These are phyloP conservation scores for Aspidiotus destructor DNA, from an alignment of 2,888 invertebrate species.

Conservation along the genomic window DNA sequence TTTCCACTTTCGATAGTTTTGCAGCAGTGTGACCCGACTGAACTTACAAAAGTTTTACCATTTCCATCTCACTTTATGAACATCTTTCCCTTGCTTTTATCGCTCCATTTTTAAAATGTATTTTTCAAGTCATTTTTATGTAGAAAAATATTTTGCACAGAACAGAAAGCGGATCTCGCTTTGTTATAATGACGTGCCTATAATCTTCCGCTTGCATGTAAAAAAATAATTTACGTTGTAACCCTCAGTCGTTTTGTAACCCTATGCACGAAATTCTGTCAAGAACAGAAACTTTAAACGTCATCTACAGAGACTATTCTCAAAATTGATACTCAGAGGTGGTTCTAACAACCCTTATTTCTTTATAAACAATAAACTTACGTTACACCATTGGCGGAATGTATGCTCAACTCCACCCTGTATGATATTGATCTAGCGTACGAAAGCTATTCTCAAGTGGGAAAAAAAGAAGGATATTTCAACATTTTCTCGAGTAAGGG, in stretches of 20 bases:
- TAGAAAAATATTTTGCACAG: too few species aligned
- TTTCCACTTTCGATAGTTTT: too few species aligned
- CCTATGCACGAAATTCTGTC: slow-evolving; percentile 14
- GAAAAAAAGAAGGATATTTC: too few species aligned
- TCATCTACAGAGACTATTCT: slow-evolving; percentile 18
- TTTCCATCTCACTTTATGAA: too few species aligned
- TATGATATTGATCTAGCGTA: slow-evolving; percentile 5
- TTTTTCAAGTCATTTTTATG: too few species aligned
- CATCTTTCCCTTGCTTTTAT: too few species aligned
- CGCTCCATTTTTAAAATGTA: too few species aligned
- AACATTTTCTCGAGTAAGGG: too few species aligned
- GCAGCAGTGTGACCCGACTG: too few species aligned
- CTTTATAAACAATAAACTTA: slow-evolving; percentile 5
- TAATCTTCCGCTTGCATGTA: neutral
- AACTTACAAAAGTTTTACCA: too few species aligned
- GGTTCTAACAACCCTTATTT: neutral
- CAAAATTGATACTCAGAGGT: slow-evolving; percentile 14
- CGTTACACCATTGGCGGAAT: slow-evolving; percentile 12
- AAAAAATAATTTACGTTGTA: slow-evolving; percentile 15
- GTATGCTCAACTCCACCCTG: slow-evolving; percentile 10
- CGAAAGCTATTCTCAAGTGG: neutral
- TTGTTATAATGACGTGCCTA: neutral
- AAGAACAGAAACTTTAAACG: slow-evolving; percentile 15
- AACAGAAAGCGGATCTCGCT: neutral
- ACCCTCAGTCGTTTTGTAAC: neutral